phyloP scores from a whole-genome alignment of 1,140 invertebrate species.

The Leptinotarsa lineolata region DNA sequence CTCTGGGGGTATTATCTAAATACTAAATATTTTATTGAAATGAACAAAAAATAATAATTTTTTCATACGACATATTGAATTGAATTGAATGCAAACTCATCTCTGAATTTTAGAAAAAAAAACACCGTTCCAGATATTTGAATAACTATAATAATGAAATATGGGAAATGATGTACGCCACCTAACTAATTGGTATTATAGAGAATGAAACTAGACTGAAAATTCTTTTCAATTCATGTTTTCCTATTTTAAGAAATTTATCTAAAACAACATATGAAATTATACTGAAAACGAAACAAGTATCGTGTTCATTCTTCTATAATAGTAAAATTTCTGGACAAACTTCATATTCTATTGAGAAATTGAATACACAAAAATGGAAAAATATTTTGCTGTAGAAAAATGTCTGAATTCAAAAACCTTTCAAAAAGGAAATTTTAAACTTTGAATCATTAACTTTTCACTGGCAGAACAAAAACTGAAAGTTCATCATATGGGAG shows the following conservation, averaged over 20 bases:
- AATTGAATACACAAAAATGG: too few relatives aligned
- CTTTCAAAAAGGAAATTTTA: too few relatives aligned
- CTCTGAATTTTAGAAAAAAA: too few relatives aligned
- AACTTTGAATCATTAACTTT: too few relatives aligned
- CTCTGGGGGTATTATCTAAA: background rate
- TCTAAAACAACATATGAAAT: too few relatives aligned
- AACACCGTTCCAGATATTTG: background rate
- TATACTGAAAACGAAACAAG: background rate
- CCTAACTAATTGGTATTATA: background rate
- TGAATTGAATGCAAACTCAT: background rate
- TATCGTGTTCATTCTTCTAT: too few relatives aligned
- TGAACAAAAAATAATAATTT: background rate
- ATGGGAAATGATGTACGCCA: background rate
- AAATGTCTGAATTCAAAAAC: too few relatives aligned
- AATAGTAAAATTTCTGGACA: background rate
- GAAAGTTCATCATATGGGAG: too few relatives aligned
- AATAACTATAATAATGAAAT: background rate
- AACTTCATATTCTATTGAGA: background rate
- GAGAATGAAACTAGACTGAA: background rate
- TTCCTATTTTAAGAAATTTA: too few relatives aligned
- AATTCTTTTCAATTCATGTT: background rate
- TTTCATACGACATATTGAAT: background rate
- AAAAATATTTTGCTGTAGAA: too few relatives aligned
- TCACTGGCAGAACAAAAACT: too few relatives aligned
- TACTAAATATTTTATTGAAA: background rate